phyloP scores from a whole-genome alignment of 2,113 vertebrate genomes.

The Silurus meridionalis region DNA sequence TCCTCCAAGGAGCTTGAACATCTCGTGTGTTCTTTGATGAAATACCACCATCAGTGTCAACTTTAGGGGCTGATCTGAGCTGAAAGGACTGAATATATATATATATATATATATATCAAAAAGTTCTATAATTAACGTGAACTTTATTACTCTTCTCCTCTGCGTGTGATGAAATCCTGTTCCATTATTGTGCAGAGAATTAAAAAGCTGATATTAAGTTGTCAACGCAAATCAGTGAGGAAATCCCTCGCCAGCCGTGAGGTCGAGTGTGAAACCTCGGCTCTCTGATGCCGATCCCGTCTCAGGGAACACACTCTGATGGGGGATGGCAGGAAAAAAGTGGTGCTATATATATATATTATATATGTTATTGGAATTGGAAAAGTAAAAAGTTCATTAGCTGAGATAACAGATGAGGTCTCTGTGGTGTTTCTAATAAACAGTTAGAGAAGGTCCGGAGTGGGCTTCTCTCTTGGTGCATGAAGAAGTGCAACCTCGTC shows the following conservation, averaged over 20 bases:
- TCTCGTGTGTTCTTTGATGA: neutral
- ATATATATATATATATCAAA: neutral
- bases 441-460: neutral
- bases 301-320: no score
- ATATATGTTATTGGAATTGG: conserved; percentile 1
- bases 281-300: neutral
- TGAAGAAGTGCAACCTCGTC: neutral
- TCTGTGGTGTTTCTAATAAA: neutral
- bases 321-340: neutral
- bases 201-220: conserved; percentile 10
- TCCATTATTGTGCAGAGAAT: neutral
- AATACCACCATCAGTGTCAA: neutral
- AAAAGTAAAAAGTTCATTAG: neutral
- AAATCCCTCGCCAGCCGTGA: neutral
- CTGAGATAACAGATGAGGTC: neutral
- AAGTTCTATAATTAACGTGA: neutral
- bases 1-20: neutral
- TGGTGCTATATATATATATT: neutral
- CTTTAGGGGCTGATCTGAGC: neutral
- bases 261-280: neutral
- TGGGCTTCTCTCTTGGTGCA: neutral
- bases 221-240: neutral
- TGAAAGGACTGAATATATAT: neutral
- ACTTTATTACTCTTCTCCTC: neutral
- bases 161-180: neutral